phyloP scores from a whole-genome alignment of 1,140 invertebrate species.

The Euglossa dilemma region DNA sequence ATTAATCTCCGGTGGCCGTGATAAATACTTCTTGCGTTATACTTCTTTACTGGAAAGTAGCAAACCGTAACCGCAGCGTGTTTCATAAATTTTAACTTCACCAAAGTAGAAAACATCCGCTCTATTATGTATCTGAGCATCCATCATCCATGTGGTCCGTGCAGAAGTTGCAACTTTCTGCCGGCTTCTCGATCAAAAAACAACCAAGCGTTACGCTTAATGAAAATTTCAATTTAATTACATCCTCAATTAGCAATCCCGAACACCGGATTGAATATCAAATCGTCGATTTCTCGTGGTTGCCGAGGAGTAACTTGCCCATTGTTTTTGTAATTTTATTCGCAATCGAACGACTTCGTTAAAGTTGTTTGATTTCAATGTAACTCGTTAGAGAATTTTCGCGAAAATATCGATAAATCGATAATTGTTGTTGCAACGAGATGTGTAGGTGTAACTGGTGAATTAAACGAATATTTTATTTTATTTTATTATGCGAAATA shows the following conservation, averaged over 20 bases:
- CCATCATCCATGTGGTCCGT: neutral
- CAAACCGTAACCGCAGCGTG: neutral
- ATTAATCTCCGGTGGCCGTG: neutral
- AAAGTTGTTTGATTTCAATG: no score
- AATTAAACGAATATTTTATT: no score
- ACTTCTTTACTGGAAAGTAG: neutral
- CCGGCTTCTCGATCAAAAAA: neutral
- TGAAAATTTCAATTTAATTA: neutral
- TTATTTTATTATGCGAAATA: no score
- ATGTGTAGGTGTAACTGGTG: no score
- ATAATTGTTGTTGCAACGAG: no score
- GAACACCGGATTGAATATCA: neutral
- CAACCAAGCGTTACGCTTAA: no score
- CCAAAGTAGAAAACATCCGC: conserved; percentile 1
- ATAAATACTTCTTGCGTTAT: neutral
- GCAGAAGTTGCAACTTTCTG: neutral
- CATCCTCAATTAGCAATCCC: neutral
- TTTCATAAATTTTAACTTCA: conserved; percentile 22
- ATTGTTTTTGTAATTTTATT: no score
- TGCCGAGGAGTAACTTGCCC: neutral
- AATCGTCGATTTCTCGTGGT: neutral
- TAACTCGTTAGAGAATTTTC: neutral
- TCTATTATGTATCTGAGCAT: neutral
- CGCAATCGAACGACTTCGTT: no score
- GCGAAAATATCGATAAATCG: no score